These are phyloP conservation scores for Mesoligia furuncula DNA, from an alignment of 2,888 invertebrate genomes.

Conservation along the genomic window DNA sequence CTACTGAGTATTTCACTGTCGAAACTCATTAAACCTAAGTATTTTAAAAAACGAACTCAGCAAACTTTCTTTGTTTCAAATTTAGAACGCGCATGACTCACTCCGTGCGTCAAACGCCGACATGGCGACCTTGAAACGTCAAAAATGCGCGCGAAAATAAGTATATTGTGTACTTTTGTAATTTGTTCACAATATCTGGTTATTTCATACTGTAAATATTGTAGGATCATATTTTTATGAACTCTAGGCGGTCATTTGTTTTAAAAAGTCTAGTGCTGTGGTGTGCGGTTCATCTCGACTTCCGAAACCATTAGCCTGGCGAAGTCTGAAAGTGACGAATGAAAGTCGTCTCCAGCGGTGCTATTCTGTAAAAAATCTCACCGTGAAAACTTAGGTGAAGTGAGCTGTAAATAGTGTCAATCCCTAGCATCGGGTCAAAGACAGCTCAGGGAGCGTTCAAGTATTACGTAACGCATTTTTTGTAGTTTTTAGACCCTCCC, in stretches of 20 bases:
- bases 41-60: slow-evolving; percentile 16
- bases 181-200: slow-evolving; percentile 35
- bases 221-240: slow-evolving; percentile 6
- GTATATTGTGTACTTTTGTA: slow-evolving; percentile 35
- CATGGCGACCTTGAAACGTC: slow-evolving; percentile 77
- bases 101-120: slow-evolving; percentile 75
- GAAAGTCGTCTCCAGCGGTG: no score
- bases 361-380: no score
- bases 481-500: no score
- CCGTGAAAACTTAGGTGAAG: no score
- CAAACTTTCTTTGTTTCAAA: slow-evolving; percentile 66
- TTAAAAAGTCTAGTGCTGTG: neutral
- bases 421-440: no score
- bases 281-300: no score
- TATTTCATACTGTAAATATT: slow-evolving; percentile 59
- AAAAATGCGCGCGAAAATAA: slow-evolving; percentile 74
- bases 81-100: slow-evolving; percentile 63
- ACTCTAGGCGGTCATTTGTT: neutral
- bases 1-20: neutral
- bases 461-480: no score
- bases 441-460: no score
- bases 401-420: no score
- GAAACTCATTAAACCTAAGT: slow-evolving; percentile 48
- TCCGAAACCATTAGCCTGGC: neutral
- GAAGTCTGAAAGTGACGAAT: neutral